These are phyloP conservation scores for Cremastinae sp. DNA, from an alignment of 2,888 invertebrate genomes.

Conservation along the genomic window DNA sequence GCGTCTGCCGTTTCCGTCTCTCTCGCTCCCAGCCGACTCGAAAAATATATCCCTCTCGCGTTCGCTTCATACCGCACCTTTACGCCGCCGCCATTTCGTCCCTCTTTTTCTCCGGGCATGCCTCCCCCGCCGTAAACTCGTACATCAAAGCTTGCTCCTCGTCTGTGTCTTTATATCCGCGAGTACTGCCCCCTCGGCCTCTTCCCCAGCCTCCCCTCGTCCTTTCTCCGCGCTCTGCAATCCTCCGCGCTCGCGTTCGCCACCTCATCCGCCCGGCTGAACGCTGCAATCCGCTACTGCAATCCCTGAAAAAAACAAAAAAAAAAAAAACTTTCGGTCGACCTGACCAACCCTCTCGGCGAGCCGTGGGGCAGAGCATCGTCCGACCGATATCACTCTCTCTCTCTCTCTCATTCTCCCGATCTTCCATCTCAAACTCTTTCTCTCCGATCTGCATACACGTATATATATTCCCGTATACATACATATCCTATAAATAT, in stretches of 20 bases:
- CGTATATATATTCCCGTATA: slow-evolving; percentile 5
- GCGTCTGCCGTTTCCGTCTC: slow-evolving; percentile 38
- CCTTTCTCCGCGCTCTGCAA: slow-evolving; percentile 52
- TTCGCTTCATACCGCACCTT: slow-evolving; percentile 41
- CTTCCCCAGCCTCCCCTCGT: slow-evolving; percentile 32
- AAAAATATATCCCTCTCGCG: slow-evolving; percentile 36
- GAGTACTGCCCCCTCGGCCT: slow-evolving; percentile 57
- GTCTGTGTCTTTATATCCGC: slow-evolving; percentile 76
- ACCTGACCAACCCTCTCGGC: slow-evolving; percentile 59
- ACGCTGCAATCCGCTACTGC: slow-evolving; percentile 59
- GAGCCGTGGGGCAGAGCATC: slow-evolving; percentile 47
- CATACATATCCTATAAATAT: slow-evolving; percentile 24
- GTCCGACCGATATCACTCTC: slow-evolving; percentile 51
- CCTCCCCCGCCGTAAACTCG: slow-evolving; percentile 74
- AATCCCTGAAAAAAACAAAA: slow-evolving; percentile 52
- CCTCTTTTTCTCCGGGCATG: slow-evolving; percentile 62
- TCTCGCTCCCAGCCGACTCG: slow-evolving; percentile 33
- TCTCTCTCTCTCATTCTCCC: slow-evolving; percentile 34
- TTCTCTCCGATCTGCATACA: slow-evolving; percentile 27
- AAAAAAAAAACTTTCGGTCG: slow-evolving; percentile 35
- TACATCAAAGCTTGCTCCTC: slow-evolving; percentile 78
- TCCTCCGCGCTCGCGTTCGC: slow-evolving; percentile 35
- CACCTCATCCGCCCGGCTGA: slow-evolving; percentile 45
- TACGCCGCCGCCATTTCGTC: slow-evolving; percentile 56
- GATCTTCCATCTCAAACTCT: slow-evolving; percentile 42